Percentiles rank a stretch among this genome's conserved stretches.
These are phyloP conservation scores for Tineola bisselliella DNA, from an alignment of 2,888 invertebrate genomes.

Conservation along the genomic window DNA sequence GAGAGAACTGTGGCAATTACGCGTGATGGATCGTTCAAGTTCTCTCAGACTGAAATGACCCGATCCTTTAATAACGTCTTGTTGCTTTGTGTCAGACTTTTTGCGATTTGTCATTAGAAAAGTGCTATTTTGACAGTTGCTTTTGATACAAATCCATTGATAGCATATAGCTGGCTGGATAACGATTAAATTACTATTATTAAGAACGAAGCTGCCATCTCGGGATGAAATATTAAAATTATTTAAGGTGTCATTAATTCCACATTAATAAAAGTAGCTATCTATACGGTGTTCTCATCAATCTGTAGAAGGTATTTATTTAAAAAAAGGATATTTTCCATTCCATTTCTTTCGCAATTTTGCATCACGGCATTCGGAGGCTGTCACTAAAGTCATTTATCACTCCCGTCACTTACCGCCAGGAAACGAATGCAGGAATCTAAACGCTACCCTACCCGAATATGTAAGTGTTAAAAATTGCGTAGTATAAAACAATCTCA, in stretches of 20 bases:
- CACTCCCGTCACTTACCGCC: constrained; percentile 4
- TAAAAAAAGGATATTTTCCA: background rate
- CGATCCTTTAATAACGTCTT: constrained; percentile 44
- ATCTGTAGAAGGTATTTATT: background rate
- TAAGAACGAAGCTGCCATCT: too few relatives aligned
- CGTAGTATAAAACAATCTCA: too few relatives aligned
- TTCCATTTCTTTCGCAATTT: constrained; percentile 3
- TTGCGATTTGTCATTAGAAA: background rate
- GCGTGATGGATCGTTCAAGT: constrained; percentile 54
- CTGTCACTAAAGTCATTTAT: constrained; percentile 9
- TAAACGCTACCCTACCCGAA: background rate
- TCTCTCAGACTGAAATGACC: constrained; percentile 31
- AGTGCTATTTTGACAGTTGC: constrained; percentile 7
- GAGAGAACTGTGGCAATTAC: constrained; percentile 44
- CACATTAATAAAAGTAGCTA: too few relatives aligned
- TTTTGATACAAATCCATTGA: background rate
- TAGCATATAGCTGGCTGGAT: too few relatives aligned
- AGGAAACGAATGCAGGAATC: constrained; percentile 1
- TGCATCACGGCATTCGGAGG: constrained; percentile 6
- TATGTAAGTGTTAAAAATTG: background rate
- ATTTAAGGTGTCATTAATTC: too few relatives aligned
- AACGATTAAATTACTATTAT: too few relatives aligned
- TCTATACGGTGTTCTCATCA: background rate
- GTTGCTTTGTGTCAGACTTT: constrained; percentile 29
- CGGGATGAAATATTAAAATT: too few relatives aligned